Conservation (phyloP, 2,113 vertebrate genomes). For the Cavia aperea region DNA sequence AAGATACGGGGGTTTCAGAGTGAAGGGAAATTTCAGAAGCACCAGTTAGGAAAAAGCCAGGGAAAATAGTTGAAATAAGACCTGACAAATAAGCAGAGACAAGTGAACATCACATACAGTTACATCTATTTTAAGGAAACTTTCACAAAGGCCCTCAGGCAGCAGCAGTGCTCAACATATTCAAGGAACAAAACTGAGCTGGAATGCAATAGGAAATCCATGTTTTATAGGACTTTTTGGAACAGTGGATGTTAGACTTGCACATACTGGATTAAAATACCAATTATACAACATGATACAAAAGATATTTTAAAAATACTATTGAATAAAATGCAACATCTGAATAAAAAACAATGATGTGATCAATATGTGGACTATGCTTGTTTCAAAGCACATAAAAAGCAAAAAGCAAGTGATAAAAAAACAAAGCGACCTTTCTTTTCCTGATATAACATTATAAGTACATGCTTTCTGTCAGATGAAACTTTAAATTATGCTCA, state of each 20-base stretch:
- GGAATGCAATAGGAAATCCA: not conserved
- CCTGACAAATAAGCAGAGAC: not conserved
- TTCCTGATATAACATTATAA: not conserved
- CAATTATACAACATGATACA: not conserved
- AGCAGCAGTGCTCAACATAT: not conserved
- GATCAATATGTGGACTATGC: not conserved
- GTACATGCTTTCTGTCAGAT: conserved; percentile 18
- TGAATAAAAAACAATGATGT: conserved; percentile 28
- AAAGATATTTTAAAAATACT: not conserved
- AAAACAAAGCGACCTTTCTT: not conserved
- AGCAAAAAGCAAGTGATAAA: not conserved
- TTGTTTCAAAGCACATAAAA: not conserved
- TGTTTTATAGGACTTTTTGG: not conserved
- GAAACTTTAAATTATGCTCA: not conserved
- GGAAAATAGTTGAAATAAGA: not conserved
- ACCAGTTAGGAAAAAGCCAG: not conserved
- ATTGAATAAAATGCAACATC: not conserved
- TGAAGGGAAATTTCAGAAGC: not conserved
- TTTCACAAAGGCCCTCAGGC: not conserved
- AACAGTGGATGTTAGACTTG: not conserved
- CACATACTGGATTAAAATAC: not conserved
- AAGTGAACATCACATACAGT: not conserved
- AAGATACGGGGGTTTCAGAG: not conserved
- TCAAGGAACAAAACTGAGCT: not conserved
- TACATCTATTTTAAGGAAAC: not conserved